Conservation (phyloP, 2,113 vertebrate species). For the Erinaceus europaeus region DNA sequence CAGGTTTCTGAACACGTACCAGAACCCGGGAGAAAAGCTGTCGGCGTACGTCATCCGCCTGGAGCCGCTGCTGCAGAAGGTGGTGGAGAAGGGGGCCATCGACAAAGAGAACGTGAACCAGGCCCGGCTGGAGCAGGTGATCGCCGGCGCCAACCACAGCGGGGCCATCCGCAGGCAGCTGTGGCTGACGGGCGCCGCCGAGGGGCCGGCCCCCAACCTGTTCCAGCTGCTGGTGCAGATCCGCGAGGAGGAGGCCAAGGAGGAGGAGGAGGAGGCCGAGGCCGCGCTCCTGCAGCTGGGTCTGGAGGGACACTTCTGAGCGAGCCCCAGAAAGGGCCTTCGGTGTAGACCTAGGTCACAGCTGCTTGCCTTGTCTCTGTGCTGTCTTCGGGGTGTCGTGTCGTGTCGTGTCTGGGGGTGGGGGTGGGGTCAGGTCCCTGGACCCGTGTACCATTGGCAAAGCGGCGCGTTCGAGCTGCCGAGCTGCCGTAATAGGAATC, state of each 20-base stretch:
- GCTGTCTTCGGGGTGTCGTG: not conserved
- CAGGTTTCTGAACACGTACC: slow-evolving; percentile 71
- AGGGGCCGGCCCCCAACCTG: slow-evolving; percentile 62
- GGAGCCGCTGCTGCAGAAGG: slow-evolving; percentile 70
- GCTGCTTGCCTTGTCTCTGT: not conserved
- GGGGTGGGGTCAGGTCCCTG: not conserved
- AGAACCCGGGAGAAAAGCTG: slow-evolving; percentile 70
- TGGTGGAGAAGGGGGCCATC: slow-evolving; percentile 71
- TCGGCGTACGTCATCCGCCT: slow-evolving; percentile 70
- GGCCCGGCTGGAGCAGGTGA: slow-evolving; percentile 73
- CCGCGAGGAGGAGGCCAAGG: slow-evolving; percentile 68
- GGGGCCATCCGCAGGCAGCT: slow-evolving; percentile 66
- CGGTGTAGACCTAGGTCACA: not conserved
- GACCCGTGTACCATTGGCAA: not conserved
- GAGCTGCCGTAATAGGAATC: not conserved
- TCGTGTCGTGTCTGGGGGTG: not conserved
- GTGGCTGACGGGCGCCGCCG: slow-evolving; percentile 42
- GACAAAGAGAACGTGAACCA: slow-evolving; percentile 73
- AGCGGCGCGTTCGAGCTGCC: not conserved
- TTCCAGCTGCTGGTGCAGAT: slow-evolving; percentile 72
- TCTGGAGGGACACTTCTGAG: slow-evolving; percentile 64
- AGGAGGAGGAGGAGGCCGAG: slow-evolving; percentile 59
- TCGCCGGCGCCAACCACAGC: slow-evolving; percentile 67
- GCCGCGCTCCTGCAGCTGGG: slow-evolving; percentile 61
- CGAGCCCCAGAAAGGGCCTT: not conserved